A percentile compares a stretch with the other conserved stretches of the same genome.
Conservation (phyloP, 2,888 invertebrate genomes). For the Heliconius erato region DNA sequence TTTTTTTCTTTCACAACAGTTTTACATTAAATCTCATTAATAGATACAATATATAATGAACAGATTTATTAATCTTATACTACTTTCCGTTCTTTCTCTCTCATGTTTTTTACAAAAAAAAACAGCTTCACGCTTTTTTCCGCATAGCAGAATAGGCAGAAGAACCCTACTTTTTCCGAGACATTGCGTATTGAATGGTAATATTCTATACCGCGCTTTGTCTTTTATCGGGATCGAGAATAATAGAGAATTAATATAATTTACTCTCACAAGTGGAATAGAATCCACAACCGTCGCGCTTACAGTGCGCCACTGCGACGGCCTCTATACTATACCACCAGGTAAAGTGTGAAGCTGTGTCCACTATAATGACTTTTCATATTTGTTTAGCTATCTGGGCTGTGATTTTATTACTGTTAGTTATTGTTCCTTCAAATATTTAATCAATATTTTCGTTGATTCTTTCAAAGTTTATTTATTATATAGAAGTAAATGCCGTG, state of each 20-base stretch:
- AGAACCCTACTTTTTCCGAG: too few species aligned
- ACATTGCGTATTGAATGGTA: too few species aligned
- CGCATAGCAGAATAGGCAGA: too few species aligned
- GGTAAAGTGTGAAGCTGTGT: not conserved
- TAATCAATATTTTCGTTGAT: slow-evolving; percentile 12
- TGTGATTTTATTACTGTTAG: slow-evolving; percentile 63
- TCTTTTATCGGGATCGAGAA: too few species aligned
- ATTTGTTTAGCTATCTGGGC: slow-evolving; percentile 55
- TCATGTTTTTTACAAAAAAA: too few species aligned
- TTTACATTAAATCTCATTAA: too few species aligned
- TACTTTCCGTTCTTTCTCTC: not conserved
- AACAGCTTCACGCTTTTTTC: too few species aligned
- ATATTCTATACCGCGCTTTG: too few species aligned
- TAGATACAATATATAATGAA: too few species aligned
- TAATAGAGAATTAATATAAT: too few species aligned
- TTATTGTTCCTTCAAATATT: slow-evolving; percentile 31
- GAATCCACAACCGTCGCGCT: not conserved
- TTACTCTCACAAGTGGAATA: not conserved
- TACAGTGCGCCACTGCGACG: too few species aligned
- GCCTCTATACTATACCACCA: too few species aligned
- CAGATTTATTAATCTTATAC: not conserved
- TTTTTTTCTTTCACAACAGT: not conserved
- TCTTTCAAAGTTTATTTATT: slow-evolving; percentile 38
- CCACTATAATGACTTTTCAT: not conserved
- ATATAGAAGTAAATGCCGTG: slow-evolving; percentile 28